Base-by-base conservation (phyloP, 2,113 vertebrate genomes). In the Myiopsitta monachus region DNA sequence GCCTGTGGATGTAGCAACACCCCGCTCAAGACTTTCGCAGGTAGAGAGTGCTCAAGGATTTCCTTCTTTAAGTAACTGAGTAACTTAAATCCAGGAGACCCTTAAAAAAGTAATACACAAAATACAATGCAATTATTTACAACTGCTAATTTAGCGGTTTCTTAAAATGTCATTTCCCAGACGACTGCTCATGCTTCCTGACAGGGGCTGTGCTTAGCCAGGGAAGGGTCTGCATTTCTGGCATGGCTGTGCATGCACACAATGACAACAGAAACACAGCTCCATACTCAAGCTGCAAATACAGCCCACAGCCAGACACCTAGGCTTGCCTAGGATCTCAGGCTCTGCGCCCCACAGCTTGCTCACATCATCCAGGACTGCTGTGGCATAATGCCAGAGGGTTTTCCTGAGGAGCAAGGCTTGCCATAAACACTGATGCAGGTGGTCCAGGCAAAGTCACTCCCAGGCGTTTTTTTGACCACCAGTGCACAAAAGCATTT, bases 81-180 rank as follows among this genome's bases (percentile, higher is more conserved):
- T 36, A 90, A 11, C 31, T 78, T 70, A 67, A 90, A 94, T 73
- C 38, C 54, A 66, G 57, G 44, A 77, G 55, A 57, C 54, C 14
- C 7, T 66, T 59, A 72, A 46, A 86, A 85, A 80, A 94, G 49
- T 64, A 91, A 88, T 33, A 68, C 4, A 51, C 12, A 31, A 87
- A 59, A 69, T 18, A 46, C 41, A 86, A 92, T 11, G 46, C 54
- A 80, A 64, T 84, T 73, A 83, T 59, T 83, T 67, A 68, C 70
- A 87, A 55, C 76, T 46, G 80, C 47, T 91, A 72, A 76, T 91
- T 78, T 59, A 79, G 88, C 61, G 57, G 49, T 85, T 94, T 90
- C 46, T 90, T 47, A 67, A 88, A 82, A 94, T 43, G 23, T 46
- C 5, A 18, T 75, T 94, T 92, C 91, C 86, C 87, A 84, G 54